These are phyloP conservation scores for Drosophila bocqueti DNA, from an alignment of 1,140 invertebrate species.

Conservation along the genomic window DNA sequence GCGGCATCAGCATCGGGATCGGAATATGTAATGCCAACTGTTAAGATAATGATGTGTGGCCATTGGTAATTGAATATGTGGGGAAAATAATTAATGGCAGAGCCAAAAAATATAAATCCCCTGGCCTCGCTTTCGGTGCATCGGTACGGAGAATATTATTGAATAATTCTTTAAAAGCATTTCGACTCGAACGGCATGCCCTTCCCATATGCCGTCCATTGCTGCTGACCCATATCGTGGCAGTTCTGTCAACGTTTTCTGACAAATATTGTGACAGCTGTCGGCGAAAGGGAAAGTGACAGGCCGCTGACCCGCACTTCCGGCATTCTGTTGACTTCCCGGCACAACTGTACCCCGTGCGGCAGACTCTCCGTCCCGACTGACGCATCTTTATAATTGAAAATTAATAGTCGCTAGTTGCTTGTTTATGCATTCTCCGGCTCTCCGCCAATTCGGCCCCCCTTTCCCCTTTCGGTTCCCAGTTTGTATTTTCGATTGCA, in stretches of 20 bases:
- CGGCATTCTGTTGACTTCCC: conserved; percentile 34
- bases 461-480: conserved; percentile 30
- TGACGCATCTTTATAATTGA: conserved; percentile 65
- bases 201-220: conserved; percentile 23
- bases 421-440: conserved; percentile 63
- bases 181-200: background rate
- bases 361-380: conserved; percentile 2
- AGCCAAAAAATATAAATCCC: conserved; percentile 1
- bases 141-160: conserved; percentile 3
- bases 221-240: conserved; percentile 52
- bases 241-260: conserved; percentile 53
- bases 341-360: conserved; percentile 29
- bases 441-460: background rate
- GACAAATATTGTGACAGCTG: conserved; percentile 63
- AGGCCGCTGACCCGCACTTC: conserved; percentile 47
- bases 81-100: conserved; percentile 36
- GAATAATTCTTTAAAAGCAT: conserved; percentile 14
- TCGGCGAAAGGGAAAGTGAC: conserved; percentile 52
- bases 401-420: conserved; percentile 79
- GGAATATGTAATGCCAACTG: conserved; percentile 8
- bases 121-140: background rate
- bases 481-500: conserved; percentile 44
- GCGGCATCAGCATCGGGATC: conserved; percentile 6
- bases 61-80: conserved; percentile 55
- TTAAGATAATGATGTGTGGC: conserved; percentile 35